Percentiles rank a stretch among this genome's conserved stretches.
Evolutionary conservation across 2,797 vertebrate genomes (phyloP).

Genomic region (Epinephelus awoara): DNA sequence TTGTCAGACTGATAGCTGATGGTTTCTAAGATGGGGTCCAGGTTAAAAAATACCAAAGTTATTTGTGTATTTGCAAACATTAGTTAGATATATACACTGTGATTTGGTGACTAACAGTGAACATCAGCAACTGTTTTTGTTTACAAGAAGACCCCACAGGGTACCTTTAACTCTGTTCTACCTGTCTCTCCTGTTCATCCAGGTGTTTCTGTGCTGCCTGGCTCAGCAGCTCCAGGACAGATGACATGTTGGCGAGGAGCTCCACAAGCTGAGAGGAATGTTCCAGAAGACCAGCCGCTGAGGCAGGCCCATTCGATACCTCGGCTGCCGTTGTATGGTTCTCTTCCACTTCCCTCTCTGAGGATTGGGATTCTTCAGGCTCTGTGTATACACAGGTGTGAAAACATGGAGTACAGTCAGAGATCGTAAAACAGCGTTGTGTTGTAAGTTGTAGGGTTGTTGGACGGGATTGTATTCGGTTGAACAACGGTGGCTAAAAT

Average conservation of each 20-base stretch:
- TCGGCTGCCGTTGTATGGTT: fast-evolving
- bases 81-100: not conserved
- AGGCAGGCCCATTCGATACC: conserved; percentile 24
- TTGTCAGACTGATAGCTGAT: too few species aligned
- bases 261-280: conserved; percentile 79
- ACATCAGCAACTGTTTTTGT: not conserved
- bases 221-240: conserved; percentile 84
- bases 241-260: conserved; percentile 81
- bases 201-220: conserved; percentile 82
- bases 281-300: conserved; percentile 73
- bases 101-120: not conserved
- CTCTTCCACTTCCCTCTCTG: not conserved
- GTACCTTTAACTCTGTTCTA: conserved; percentile 48
- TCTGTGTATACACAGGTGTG: conserved; percentile 40
- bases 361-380: conserved; percentile 13
- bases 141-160: not conserved
- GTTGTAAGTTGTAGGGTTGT: not conserved
- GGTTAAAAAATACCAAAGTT: too few species aligned
- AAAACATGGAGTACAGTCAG: not conserved
- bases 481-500: not conserved
- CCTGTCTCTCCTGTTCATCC: conserved; percentile 80
- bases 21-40: too few species aligned
- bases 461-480: not conserved
- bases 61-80: not conserved
- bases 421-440: not conserved